Base-by-base conservation (phyloP, 2,888 invertebrate genomes). In the Cerastoderma edule region DNA sequence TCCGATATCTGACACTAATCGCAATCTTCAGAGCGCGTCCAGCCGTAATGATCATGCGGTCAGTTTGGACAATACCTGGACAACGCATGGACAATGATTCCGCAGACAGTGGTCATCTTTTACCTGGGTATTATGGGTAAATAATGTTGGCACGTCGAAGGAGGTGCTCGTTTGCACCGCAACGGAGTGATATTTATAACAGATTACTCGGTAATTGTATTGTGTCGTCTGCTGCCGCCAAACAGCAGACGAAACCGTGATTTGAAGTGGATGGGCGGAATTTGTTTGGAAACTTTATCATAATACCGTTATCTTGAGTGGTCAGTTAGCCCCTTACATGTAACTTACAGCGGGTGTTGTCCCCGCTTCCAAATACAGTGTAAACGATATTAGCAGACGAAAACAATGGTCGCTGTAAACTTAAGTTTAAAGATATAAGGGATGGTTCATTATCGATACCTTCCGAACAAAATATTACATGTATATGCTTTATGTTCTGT, bases 1-100 rank as follows among this genome's bases (percentile, higher is more conserved):
- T n/a, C n/a, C n/a, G n/a, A n/a, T n/a, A n/a, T n/a, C 39, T 71
- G 71, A 71, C 71, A 71, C 71, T 71, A 71, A 71, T 65, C 6
- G 35, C 28, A 22, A 54, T 54, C 71, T 71, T 44, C 28, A 39
- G 53, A 54, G 30, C 19, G 39, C 35, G 64, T n/a, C 64, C 56
- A 54, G n/a, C 65, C 71, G 65, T 65, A 39, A 65, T 64, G 54
- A 65, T n/a, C 54, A 64, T 71, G 64, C 44, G 64, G 54, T 44
- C 39, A 71, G 54, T 28, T 28, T 65, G 32, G 44, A 65, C 50
- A 63, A 70, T 54, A 39, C 54, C 30, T 35, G 60, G 54, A 70
- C 70, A 70, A 48, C 32, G n/a, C 13, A 30, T 22, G 28, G 19
- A 13, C 27, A n/a, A n/a, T n/a, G n/a, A n/a, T n/a, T n/a, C n/a